A percentile compares a stretch with the other conserved stretches of the same genome.
Evolutionary conservation across 2,888 invertebrate species (phyloP).

Genomic region (Harpalus rubripes): DNA sequence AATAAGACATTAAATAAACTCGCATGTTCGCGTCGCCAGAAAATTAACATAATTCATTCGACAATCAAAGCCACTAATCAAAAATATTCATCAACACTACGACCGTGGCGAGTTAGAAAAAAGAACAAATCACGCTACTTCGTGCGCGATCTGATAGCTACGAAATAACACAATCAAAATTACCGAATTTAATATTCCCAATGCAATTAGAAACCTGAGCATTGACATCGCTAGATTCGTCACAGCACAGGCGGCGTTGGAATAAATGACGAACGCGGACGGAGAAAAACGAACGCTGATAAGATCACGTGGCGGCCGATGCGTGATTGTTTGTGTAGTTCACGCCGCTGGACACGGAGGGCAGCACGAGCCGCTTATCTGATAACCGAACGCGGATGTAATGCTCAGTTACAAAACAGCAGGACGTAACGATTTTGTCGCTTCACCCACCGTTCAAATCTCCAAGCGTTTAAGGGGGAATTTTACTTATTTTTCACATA

Average conservation of each 20-base stretch:
- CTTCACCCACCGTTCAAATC: slow-evolving; percentile 33
- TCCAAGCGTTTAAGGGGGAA: background rate
- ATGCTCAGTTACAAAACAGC: background rate
- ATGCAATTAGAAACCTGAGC: slow-evolving; percentile 61
- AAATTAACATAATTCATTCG: slow-evolving; percentile 62
- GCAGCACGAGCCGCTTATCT: slow-evolving; percentile 63
- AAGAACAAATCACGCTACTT: slow-evolving; percentile 47
- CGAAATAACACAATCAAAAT: slow-evolving; percentile 62
- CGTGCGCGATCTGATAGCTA: slow-evolving; percentile 43
- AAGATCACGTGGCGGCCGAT: slow-evolving; percentile 26
- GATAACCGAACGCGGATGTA: slow-evolving; percentile 50
- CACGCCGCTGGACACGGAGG: slow-evolving; percentile 58
- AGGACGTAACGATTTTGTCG: slow-evolving; percentile 20
- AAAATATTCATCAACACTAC: slow-evolving; percentile 51
- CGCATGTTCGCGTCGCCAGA: slow-evolving; percentile 24
- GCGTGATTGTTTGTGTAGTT: slow-evolving; percentile 63
- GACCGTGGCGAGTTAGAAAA: slow-evolving; percentile 30
- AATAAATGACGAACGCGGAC: slow-evolving; percentile 47
- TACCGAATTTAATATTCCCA: slow-evolving; percentile 61
- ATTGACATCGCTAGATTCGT: slow-evolving; percentile 62
- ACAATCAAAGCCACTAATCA: slow-evolving; percentile 60
- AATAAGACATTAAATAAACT: slow-evolving; percentile 47
- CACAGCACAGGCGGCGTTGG: slow-evolving; percentile 25
- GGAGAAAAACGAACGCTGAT: slow-evolving; percentile 43
- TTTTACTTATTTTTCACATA: too few relatives aligned